phyloP scores from a whole-genome alignment of 2,888 invertebrate species.

The Melolontha melolontha region DNA sequence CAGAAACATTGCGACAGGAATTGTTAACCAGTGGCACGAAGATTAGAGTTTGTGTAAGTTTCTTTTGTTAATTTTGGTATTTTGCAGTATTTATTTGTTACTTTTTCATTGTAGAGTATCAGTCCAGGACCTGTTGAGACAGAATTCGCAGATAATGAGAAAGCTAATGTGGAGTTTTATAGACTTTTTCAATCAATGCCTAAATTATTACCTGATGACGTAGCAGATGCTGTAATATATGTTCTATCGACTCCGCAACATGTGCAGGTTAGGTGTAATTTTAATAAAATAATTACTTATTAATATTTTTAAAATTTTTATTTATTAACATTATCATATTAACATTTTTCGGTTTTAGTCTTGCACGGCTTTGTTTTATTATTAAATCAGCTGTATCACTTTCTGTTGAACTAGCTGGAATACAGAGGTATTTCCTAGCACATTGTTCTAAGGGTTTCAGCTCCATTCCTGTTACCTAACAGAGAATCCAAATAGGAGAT shows the following conservation, averaged over 20 bases:
- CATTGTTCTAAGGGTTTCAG: too few relatives aligned
- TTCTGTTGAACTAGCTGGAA: too few relatives aligned
- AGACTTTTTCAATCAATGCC: constrained; percentile 44
- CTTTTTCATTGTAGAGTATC: constrained; percentile 49
- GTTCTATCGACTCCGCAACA: constrained; percentile 58
- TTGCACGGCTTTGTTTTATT: too few relatives aligned
- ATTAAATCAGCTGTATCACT: too few relatives aligned
- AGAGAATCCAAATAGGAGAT: too few relatives aligned
- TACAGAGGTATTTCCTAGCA: too few relatives aligned
- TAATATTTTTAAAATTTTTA: too few relatives aligned
- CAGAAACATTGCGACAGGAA: constrained; percentile 61
- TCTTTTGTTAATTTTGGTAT: not conserved
- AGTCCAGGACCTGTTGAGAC: constrained; percentile 55
- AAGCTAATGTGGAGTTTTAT: constrained; percentile 26
- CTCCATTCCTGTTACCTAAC: too few relatives aligned
- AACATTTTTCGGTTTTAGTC: too few relatives aligned
- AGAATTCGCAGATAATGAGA: constrained; percentile 44
- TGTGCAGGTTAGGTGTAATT: constrained; percentile 61
- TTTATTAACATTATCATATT: too few relatives aligned
- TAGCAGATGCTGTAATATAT: constrained; percentile 59
- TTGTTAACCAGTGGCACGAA: constrained; percentile 55
- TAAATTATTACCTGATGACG: constrained; percentile 54
- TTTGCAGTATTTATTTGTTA: not conserved
- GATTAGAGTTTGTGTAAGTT: constrained; percentile 59
- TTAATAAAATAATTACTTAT: too few relatives aligned